Conservation (phyloP, 2,113 vertebrate genomes). For the Petrocephalus microphthalmus region DNA sequence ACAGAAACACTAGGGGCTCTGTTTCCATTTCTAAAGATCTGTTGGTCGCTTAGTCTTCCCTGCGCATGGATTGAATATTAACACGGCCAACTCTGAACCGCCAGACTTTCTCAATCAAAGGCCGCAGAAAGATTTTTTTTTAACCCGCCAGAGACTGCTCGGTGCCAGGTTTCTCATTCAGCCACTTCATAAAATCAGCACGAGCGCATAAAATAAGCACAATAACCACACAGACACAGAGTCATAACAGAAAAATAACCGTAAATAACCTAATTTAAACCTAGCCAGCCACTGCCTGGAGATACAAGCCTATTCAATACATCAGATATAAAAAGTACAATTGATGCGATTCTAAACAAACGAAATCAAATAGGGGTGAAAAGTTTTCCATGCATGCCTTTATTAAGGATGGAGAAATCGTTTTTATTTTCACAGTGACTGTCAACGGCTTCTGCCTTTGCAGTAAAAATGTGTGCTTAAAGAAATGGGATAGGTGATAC, state of each 20-base stretch:
- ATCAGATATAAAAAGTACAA: slow-evolving; percentile 20
- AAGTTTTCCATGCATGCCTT: not conserved
- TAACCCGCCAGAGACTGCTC: slow-evolving; percentile 47
- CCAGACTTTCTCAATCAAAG: slow-evolving; percentile 25
- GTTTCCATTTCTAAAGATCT: slow-evolving; percentile 29
- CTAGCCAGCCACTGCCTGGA: slow-evolving; percentile 15
- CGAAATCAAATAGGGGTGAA: not conserved
- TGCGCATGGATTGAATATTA: slow-evolving; percentile 52
- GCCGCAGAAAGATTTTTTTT: slow-evolving; percentile 36
- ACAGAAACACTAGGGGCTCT: slow-evolving; percentile 58
- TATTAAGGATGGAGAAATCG: not conserved
- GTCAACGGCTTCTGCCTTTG: not conserved
- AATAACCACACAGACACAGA: slow-evolving; percentile 36
- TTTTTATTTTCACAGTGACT: slow-evolving; percentile 8
- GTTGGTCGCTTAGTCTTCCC: slow-evolving; percentile 29
- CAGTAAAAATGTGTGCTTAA: slow-evolving; percentile 12
- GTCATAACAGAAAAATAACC: slow-evolving; percentile 40
- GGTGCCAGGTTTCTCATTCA: slow-evolving; percentile 29
- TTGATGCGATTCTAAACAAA: slow-evolving; percentile 19
- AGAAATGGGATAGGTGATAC: not conserved
- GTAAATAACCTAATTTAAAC: slow-evolving; percentile 49
- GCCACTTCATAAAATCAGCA: slow-evolving; percentile 31
- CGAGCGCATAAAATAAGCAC: not conserved
- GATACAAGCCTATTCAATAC: slow-evolving; percentile 26
- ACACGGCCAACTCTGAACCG: slow-evolving; percentile 57